Conservation (phyloP, 2,797 vertebrate genomes). For the Hybognathus amarus region DNA sequence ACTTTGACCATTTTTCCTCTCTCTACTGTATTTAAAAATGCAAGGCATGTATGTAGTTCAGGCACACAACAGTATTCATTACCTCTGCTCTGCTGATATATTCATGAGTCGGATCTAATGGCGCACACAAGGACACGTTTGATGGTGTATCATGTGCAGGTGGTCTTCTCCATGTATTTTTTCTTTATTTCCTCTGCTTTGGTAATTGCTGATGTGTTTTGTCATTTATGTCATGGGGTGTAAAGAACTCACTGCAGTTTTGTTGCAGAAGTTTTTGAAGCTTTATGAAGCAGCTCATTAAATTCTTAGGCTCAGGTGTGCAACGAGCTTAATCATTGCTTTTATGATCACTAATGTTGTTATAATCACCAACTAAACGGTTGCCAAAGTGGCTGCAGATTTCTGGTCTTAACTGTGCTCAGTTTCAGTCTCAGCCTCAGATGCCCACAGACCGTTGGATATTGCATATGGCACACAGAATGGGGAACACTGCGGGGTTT, state of each 20-base stretch:
- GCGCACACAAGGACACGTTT: not conserved
- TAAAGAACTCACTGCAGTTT: not conserved
- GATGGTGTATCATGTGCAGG: not conserved
- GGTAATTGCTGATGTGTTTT: not conserved
- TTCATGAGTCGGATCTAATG: constrained; percentile 26
- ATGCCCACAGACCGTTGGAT: not conserved
- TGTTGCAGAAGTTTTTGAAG: not conserved
- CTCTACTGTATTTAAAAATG: not conserved
- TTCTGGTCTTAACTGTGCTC: not conserved
- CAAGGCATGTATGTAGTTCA: not conserved
- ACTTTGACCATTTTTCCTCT: constrained; percentile 1
- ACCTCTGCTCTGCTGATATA: constrained; percentile 8
- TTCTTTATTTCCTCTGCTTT: not conserved
- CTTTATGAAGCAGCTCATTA: not conserved
- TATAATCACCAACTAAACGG: not conserved
- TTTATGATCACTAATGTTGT: not conserved
- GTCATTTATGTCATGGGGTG: not conserved
- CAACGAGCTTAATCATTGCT: not conserved
- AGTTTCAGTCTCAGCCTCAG: not conserved
- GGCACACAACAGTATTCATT: not conserved
- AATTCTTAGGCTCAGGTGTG: not conserved
- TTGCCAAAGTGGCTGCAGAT: not conserved
- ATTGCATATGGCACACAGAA: not conserved
- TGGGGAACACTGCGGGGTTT: not conserved
- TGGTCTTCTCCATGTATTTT: constrained; percentile 3